Evolutionary conservation across 2,113 vertebrate genomes (phyloP).

Genomic region (Mionectes macconnelli): DNA sequence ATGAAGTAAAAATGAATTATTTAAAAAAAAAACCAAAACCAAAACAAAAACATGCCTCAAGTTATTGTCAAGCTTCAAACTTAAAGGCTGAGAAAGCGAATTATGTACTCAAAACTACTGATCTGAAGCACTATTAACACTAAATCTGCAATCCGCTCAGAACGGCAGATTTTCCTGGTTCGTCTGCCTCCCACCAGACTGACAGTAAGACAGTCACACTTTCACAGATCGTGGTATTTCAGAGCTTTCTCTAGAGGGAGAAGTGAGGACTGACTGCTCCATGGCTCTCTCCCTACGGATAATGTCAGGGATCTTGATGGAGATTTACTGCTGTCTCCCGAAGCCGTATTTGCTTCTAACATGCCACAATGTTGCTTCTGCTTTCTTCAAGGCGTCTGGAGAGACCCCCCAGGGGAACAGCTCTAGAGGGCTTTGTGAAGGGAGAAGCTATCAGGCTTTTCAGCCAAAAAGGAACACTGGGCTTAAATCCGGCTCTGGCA

Average conservation of each 20-base stretch:
- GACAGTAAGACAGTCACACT: slow-evolving; percentile 44
- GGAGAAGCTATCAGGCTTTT: neutral
- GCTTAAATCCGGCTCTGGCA: neutral
- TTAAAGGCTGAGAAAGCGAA: slow-evolving; percentile 68
- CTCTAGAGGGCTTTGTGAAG: neutral
- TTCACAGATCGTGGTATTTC: slow-evolving; percentile 56
- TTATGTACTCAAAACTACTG: slow-evolving; percentile 67
- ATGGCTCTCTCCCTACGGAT: slow-evolving; percentile 33
- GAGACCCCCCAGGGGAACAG: slow-evolving; percentile 17
- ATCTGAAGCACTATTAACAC: slow-evolving; percentile 72
- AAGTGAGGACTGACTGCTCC: slow-evolving; percentile 31
- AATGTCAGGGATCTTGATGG: slow-evolving; percentile 57
- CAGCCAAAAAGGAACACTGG: neutral
- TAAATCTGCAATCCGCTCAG: slow-evolving; percentile 54
- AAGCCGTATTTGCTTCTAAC: slow-evolving; percentile 64
- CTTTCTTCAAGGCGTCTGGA: slow-evolving; percentile 60
- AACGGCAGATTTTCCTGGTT: slow-evolving; percentile 27
- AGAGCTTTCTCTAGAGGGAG: slow-evolving; percentile 68
- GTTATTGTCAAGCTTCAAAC: slow-evolving; percentile 76
- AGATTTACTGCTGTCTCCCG: slow-evolving; percentile 72
- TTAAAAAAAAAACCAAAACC: neutral
- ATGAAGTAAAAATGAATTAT: slow-evolving; percentile 67
- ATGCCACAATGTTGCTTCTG: slow-evolving; percentile 80
- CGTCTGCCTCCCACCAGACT: slow-evolving; percentile 54
- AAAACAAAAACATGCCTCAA: slow-evolving; percentile 51